Evolutionary conservation across 92 coral and sea anemone genomes (phyloP).

Genomic region (Zoanthus sansibaricus): DNA sequence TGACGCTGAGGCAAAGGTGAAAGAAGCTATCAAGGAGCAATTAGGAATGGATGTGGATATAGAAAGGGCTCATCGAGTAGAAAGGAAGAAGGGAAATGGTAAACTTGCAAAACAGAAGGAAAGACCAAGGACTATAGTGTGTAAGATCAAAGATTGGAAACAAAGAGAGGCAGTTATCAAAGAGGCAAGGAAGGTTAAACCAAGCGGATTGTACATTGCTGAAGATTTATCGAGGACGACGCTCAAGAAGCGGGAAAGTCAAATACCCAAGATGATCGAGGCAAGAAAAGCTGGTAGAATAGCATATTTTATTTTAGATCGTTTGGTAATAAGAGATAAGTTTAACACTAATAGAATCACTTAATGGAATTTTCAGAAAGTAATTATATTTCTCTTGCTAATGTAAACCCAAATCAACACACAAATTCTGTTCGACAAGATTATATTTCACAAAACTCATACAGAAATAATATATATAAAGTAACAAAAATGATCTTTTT

Average conservation of each 20-base stretch:
- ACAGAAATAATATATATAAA: too few species aligned
- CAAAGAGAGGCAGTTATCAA: not conserved
- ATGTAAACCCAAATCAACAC: too few species aligned
- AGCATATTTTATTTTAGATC: constrained; percentile 7
- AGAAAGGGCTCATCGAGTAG: constrained; percentile 54
- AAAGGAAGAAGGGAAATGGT: constrained; percentile 4
- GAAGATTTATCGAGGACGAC: not conserved
- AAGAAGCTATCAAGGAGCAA: constrained; percentile 33
- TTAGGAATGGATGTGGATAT: constrained; percentile 37
- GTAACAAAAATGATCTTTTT: too few species aligned
- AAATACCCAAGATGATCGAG: not conserved
- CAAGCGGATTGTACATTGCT: not conserved
- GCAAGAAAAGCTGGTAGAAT: not conserved
- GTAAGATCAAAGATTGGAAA: not conserved
- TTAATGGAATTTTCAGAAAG: not conserved
- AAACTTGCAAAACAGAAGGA: not conserved
- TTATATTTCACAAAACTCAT: too few species aligned
- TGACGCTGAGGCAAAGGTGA: constrained; percentile 38
- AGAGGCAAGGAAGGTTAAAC: not conserved
- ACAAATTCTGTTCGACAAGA: too few species aligned
- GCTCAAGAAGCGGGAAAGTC: not conserved
- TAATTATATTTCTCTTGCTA: not conserved
- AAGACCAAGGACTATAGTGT: not conserved
- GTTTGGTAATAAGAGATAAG: not conserved
- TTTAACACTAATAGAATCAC: not conserved